Percentiles rank a stretch among this genome's conserved stretches.
phyloP scores from a whole-genome alignment of 2,113 vertebrate genomes.

The Nannobrachium achirus region DNA sequence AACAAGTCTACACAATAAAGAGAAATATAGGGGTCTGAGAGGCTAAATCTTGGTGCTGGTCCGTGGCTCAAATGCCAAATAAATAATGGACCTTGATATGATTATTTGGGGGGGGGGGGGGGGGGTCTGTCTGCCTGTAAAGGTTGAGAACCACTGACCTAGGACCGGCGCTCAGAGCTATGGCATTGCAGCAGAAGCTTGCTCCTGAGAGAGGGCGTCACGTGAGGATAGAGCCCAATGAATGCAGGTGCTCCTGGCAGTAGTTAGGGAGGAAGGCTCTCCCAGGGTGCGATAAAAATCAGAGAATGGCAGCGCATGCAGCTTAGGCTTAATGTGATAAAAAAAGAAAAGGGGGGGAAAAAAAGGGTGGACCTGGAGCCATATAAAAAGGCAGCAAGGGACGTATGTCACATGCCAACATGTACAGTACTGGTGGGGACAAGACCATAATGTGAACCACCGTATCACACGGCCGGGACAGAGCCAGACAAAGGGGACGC shows the following conservation, averaged over 20 bases:
- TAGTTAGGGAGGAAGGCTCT: slow-evolving; percentile 42
- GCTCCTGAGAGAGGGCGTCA: slow-evolving; percentile 43
- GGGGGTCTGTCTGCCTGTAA: no score
- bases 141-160: no score
- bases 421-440: slow-evolving; percentile 15
- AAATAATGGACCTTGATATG: no score
- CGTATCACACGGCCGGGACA: slow-evolving; percentile 41
- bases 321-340: slow-evolving; percentile 42
- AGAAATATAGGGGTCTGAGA: no score
- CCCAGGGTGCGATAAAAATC: slow-evolving; percentile 49
- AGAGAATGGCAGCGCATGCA: slow-evolving; percentile 30
- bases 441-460: slow-evolving; percentile 45
- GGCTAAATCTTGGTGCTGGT: no score
- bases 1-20: no score
- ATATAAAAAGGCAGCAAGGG: slow-evolving; percentile 32
- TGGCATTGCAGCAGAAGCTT: slow-evolving; percentile 26
- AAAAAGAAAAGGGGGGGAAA: not conserved
- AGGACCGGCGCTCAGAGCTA: no score
- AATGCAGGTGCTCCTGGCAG: slow-evolving; percentile 56
- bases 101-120: no score
- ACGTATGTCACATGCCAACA: slow-evolving; percentile 23
- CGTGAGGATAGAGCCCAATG: slow-evolving; percentile 58
- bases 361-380: slow-evolving; percentile 18
- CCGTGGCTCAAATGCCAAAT: no score
- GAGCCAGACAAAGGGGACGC: slow-evolving; percentile 46